Base-by-base conservation (phyloP, 2,113 vertebrate genomes). In the Tiliqua scincoides region DNA sequence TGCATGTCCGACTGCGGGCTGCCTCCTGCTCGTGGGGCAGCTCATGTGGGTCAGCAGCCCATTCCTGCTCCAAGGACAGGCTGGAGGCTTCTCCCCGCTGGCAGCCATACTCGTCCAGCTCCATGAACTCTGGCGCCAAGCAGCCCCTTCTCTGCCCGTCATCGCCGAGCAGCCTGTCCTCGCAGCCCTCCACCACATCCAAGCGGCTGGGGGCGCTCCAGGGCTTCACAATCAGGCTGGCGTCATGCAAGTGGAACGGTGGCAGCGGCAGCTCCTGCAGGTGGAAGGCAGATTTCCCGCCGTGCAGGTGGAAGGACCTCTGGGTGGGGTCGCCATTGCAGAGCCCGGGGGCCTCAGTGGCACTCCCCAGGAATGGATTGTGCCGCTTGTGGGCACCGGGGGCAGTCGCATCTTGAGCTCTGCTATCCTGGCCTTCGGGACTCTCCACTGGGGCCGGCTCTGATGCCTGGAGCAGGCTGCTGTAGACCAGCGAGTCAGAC, bases 11-110 rank as follows among this genome's bases (percentile, higher is more conserved):
- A 57, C 96, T 96, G 83, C 92, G 93, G 30, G 89, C 88, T 0
- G 91, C 93, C 1, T 97, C 96, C 0, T 94, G 97, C 25, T 97
- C 96, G 91, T 85, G 96, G 80, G 82, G 93, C 91, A 95, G 94
- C 0, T 95, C 95, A 0, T 97, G 97, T 0, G 96, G 93, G 0
- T 97, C 96, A 1, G 97, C 97, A 12, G 96, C 98, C 98, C 98
- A 98, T 59, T 99, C 98, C 6, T 98, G 97, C 67, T 98, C 97
- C 3, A 99, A 98, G 59, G 98, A 98, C 89, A 98, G 97, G 94
- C 96, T 97, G 79, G 98, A 97, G 57, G 96, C 96, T 3, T 97
- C 97, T 90, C 89, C 92, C 0, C 37, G 92, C 37, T 87, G 95
- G 82, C 93, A 95, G 87, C 96, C 96, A 88, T 97, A 96, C 21